Conservation (phyloP, 2,888 invertebrate genomes). For the Nemapogon koenigi region DNA sequence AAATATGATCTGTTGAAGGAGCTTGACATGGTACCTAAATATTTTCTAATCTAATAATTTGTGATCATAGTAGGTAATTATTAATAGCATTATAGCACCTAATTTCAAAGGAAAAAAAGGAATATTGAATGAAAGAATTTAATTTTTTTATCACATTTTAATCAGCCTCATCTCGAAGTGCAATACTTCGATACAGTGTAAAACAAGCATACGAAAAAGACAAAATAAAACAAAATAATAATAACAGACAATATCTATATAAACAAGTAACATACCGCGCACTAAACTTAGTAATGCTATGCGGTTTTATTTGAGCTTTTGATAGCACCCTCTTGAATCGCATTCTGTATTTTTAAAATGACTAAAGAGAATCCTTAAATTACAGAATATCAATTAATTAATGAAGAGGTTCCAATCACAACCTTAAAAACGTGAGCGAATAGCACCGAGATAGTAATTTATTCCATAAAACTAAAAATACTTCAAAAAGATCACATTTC, state of each 20-base stretch:
- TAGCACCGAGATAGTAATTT: slow-evolving; percentile 28
- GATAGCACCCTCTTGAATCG: too few relatives aligned
- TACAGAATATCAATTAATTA: too few relatives aligned
- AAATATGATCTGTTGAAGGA: too few relatives aligned
- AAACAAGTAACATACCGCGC: slow-evolving; percentile 29
- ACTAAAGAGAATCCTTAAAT: too few relatives aligned
- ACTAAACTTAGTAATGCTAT: slow-evolving; percentile 25
- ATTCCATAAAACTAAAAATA: slow-evolving; percentile 45
- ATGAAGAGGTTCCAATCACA: slow-evolving; percentile 29
- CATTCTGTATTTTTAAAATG: too few relatives aligned
- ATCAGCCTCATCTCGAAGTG: slow-evolving; percentile 54
- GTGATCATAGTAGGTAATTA: too few relatives aligned
- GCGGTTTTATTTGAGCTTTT: too few relatives aligned
- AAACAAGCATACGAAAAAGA: slow-evolving; percentile 28
- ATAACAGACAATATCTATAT: slow-evolving; percentile 46
- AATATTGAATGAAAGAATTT: not conserved
- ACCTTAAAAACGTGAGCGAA: slow-evolving; percentile 34
- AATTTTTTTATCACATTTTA: slow-evolving; percentile 24
- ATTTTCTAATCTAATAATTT: too few relatives aligned
- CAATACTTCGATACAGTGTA: slow-evolving; percentile 21
- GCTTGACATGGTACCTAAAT: too few relatives aligned
- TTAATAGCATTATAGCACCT: too few relatives aligned
- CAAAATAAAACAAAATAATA: slow-evolving; percentile 33
- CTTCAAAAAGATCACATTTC: slow-evolving; percentile 57
- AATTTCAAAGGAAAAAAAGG: too few relatives aligned